A percentile compares a stretch with the other conserved stretches of the same genome.
phyloP scores from a whole-genome alignment of 2,888 invertebrate species.

The Tipula vernalis region DNA sequence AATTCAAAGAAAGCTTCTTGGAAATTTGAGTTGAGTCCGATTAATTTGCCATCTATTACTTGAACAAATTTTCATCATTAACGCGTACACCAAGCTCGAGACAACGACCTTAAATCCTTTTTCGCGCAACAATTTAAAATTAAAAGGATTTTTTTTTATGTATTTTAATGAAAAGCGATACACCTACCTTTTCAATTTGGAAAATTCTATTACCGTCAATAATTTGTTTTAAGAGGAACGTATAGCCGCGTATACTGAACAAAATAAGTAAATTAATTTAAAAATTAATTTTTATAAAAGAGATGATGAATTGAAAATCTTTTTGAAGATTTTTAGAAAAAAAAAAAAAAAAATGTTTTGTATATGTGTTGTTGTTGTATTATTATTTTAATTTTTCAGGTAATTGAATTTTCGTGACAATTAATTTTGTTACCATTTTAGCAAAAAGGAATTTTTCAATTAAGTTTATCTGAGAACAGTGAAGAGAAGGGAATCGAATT shows the following conservation, averaged over 20 bases:
- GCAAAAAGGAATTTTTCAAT: background rate
- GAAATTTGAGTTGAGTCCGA: no score
- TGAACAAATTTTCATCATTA: background rate
- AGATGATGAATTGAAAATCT: constrained; percentile 4
- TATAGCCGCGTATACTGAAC: background rate
- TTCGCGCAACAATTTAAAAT: background rate
- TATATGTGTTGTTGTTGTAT: background rate
- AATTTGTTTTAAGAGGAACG: background rate
- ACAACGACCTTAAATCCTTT: background rate
- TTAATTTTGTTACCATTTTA: background rate
- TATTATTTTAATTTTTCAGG: background rate
- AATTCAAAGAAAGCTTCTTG: no score
- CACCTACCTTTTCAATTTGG: background rate
- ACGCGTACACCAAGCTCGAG: background rate
- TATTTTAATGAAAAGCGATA: background rate
- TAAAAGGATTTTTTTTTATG: background rate
- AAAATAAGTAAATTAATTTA: background rate
- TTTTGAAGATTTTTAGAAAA: background rate
- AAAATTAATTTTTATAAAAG: background rate
- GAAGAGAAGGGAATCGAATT: background rate
- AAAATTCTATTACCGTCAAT: background rate
- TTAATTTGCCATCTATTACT: background rate
- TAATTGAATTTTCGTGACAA: background rate
- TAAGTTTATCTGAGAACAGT: background rate
- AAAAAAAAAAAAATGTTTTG: background rate